Conservation (phyloP, 1,140 invertebrate species). For the Micrasema minimum region DNA sequence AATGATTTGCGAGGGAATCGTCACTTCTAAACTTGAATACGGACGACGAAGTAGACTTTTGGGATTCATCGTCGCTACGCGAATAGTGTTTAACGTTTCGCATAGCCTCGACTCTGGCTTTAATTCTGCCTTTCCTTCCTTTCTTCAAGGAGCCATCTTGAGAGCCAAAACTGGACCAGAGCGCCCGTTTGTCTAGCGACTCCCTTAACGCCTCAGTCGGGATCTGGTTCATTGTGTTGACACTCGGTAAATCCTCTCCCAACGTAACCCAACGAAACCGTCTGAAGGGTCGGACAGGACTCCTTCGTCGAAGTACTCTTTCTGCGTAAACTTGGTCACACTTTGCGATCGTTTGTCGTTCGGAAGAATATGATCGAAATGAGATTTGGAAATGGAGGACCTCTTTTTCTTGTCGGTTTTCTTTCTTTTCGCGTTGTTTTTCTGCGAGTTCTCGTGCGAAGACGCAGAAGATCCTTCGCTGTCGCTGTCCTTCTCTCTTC, state of each 20-base stretch:
- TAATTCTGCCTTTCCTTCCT: slow-evolving; percentile 69
- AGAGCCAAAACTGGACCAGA: slow-evolving; percentile 61
- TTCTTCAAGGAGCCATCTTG: slow-evolving; percentile 68
- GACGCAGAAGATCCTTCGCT: slow-evolving; percentile 71
- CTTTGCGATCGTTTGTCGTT: slow-evolving; percentile 63
- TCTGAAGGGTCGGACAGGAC: slow-evolving; percentile 67
- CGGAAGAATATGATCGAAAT: slow-evolving; percentile 67
- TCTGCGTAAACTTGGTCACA: slow-evolving; percentile 59
- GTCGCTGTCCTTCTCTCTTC: slow-evolving; percentile 73
- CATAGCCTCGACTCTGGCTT: slow-evolving; percentile 73
- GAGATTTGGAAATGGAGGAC: slow-evolving; percentile 57
- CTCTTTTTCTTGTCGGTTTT: slow-evolving; percentile 60
- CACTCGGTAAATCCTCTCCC: slow-evolving; percentile 59
- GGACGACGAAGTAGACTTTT: slow-evolving; percentile 73
- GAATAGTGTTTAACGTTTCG: slow-evolving; percentile 72
- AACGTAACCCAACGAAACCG: slow-evolving; percentile 64
- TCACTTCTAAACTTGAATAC: slow-evolving; percentile 74
- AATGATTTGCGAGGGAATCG: slow-evolving; percentile 69
- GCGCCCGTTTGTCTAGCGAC: slow-evolving; percentile 52
- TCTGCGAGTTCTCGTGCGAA: slow-evolving; percentile 69
- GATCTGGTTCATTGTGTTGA: slow-evolving; percentile 55
- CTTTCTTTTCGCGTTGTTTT: slow-evolving; percentile 64
- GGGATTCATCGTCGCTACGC: slow-evolving; percentile 78
- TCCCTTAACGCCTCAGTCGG: slow-evolving; percentile 43
- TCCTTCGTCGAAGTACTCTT: slow-evolving; percentile 65